These are phyloP conservation scores for Conus canariensis DNA, from an alignment of 2,888 invertebrate species.

Conservation along the genomic window DNA sequence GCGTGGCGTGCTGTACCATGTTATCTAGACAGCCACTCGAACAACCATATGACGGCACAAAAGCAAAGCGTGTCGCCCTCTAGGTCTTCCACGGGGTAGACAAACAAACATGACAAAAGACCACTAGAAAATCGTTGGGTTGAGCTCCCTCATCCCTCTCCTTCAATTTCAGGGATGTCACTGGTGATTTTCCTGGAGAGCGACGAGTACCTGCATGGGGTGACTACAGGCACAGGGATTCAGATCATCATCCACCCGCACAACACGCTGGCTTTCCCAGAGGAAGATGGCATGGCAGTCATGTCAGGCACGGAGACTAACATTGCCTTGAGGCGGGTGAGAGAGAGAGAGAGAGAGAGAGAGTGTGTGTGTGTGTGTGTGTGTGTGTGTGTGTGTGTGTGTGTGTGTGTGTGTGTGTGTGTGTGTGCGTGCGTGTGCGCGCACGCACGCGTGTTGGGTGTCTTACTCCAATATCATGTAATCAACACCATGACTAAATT, in stretches of 20 bases:
- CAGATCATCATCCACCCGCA: slow-evolving; percentile 54
- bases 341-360: background rate
- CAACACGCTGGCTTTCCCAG: slow-evolving; percentile 55
- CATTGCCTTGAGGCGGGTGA: slow-evolving; percentile 60
- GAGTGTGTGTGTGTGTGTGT: background rate
- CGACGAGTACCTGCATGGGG: slow-evolving; percentile 56
- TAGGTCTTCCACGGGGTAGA: too few relatives aligned
- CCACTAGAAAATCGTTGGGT: too few relatives aligned
- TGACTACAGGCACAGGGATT: slow-evolving; percentile 58
- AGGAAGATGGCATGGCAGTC: slow-evolving; percentile 55
- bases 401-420: background rate
- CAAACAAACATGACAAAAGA: too few relatives aligned
- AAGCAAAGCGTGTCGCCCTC: too few relatives aligned
- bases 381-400: slow-evolving; percentile 1
- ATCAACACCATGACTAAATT: too few relatives aligned
- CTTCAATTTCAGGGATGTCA: slow-evolving; percentile 52
- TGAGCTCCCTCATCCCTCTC: too few relatives aligned
- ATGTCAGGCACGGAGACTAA: slow-evolving; percentile 60
- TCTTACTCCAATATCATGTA: too few relatives aligned
- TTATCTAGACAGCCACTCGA: too few relatives aligned
- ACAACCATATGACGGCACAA: too few relatives aligned
- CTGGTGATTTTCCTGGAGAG: slow-evolving; percentile 59
- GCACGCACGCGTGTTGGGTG: background rate
- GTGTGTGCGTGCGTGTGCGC: background rate
- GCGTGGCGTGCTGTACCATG: too few relatives aligned